Evolutionary conservation across 2,113 vertebrate species (phyloP).

Genomic region (Verasper variegatus): DNA sequence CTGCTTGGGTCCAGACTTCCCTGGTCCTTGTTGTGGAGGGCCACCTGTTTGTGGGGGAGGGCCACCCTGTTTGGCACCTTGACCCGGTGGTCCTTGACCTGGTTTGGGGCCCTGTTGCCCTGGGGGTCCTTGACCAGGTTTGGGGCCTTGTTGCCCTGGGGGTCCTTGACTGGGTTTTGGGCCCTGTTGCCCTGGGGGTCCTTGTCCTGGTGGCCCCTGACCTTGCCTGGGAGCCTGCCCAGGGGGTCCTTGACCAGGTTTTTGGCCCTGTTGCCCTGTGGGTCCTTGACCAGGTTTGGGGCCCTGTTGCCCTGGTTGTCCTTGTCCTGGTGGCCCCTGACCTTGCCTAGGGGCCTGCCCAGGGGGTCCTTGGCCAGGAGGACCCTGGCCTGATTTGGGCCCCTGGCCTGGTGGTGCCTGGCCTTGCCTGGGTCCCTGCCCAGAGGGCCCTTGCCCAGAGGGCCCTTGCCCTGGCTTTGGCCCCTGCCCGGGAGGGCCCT

Average conservation of each 20-base stretch:
- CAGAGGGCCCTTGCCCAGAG: conserved; percentile 60
- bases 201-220: neutral
- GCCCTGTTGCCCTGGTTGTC: conserved; percentile 58
- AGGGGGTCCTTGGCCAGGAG: conserved; percentile 33
- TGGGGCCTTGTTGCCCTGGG: neutral
- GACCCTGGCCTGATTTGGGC: conserved; percentile 58
- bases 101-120: neutral
- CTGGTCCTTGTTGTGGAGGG: conserved; percentile 69
- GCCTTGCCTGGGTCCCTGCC: conserved; percentile 61
- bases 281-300: conserved; percentile 58
- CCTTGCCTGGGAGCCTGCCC: conserved; percentile 45
- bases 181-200: conserved; percentile 19
- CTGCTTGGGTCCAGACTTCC: conserved; percentile 65
- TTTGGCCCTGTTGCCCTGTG: conserved; percentile 60
- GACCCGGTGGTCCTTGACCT: conserved; percentile 44
- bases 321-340: conserved; percentile 63
- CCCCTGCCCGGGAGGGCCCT: conserved; percentile 65
- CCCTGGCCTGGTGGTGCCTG: conserved; percentile 63
- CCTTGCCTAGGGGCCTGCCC: conserved; percentile 48
- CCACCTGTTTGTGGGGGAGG: conserved; percentile 68
- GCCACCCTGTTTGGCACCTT: conserved; percentile 54
- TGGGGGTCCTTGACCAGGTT: neutral
- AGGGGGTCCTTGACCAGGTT: conserved; percentile 31
- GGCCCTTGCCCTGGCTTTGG: conserved; percentile 70
- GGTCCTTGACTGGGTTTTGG: neutral